A percentile compares a stretch with the other conserved stretches of the same genome.
Conservation (phyloP, 2,888 invertebrate species). For the Pyrochroa serraticornis region DNA sequence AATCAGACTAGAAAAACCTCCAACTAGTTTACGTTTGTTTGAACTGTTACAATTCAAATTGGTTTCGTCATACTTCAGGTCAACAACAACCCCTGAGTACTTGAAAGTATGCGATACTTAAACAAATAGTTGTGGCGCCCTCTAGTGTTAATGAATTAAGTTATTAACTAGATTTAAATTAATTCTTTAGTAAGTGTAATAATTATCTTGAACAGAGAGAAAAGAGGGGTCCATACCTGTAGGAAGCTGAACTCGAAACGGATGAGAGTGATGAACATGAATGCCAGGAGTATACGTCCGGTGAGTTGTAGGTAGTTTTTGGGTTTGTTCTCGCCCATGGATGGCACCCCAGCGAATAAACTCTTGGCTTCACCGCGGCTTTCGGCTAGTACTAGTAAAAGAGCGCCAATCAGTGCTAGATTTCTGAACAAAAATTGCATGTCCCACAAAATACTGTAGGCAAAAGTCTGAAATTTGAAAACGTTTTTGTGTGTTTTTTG, state of each 20-base stretch:
- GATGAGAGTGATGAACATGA: constrained; percentile 98
- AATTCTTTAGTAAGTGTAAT: too few relatives aligned
- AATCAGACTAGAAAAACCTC: too few relatives aligned
- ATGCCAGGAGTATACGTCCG: constrained; percentile 92
- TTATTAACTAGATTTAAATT: background rate
- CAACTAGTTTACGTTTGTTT: too few relatives aligned
- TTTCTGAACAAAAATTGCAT: constrained; percentile 95
- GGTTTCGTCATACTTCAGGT: too few relatives aligned
- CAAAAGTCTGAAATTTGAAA: constrained; percentile 73
- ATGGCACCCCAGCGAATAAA: constrained; percentile 94
- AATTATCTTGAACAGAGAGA: too few relatives aligned
- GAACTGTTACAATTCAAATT: too few relatives aligned
- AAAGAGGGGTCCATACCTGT: constrained; percentile 75
- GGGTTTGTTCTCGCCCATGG: constrained; percentile 92
- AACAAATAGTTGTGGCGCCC: background rate
- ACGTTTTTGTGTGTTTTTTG: constrained; percentile 17
- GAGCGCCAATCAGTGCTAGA: constrained; percentile 95
- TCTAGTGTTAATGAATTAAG: background rate
- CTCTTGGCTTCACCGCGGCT: constrained; percentile 91
- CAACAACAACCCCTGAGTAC: too few relatives aligned
- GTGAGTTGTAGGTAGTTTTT: constrained; percentile 96
- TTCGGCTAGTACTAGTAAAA: constrained; percentile 95
- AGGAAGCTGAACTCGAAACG: constrained; percentile 91
- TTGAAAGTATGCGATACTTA: too few relatives aligned
- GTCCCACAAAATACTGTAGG: constrained; percentile 98